Conservation (phyloP, 2,888 invertebrate species). For the Microchrysa polita region DNA sequence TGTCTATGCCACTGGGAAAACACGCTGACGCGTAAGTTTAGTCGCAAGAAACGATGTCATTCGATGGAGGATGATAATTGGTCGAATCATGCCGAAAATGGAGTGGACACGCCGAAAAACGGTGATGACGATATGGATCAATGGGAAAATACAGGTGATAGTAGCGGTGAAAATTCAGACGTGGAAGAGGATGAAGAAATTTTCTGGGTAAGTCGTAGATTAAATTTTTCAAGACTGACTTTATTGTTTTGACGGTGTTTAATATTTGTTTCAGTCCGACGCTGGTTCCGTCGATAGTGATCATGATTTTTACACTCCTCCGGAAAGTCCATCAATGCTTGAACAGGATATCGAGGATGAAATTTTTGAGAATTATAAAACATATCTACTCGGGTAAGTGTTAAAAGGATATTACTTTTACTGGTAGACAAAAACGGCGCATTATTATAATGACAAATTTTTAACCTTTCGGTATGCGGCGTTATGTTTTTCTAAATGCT, state of each 20-base stretch:
- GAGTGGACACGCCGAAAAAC: conserved; percentile 40
- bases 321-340: conserved; percentile 62
- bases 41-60: conserved; percentile 65
- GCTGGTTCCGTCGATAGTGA: conserved; percentile 57
- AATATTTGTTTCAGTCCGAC: conserved; percentile 54
- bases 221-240: too few relatives aligned
- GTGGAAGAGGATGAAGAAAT: conserved; percentile 56
- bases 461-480: too few relatives aligned
- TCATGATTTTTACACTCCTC: conserved; percentile 73
- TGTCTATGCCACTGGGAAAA: conserved; percentile 73
- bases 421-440: too few relatives aligned
- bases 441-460: too few relatives aligned
- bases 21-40: conserved; percentile 58
- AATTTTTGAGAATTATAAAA: conserved; percentile 65
- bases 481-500: too few relatives aligned
- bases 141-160: conserved; percentile 21
- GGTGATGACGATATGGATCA: conserved; percentile 2
- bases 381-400: conserved; percentile 74
- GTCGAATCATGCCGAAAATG: conserved; percentile 43
- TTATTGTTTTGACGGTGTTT: background rate
- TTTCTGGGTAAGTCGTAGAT: conserved; percentile 56
- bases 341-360: conserved; percentile 60
- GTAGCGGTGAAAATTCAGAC: conserved; percentile 41
- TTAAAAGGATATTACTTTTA: too few relatives aligned
- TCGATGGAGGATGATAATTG: conserved; percentile 46